Base-by-base conservation (phyloP, 92 coral and sea anemone species). In the Actinostola sp. region DNA sequence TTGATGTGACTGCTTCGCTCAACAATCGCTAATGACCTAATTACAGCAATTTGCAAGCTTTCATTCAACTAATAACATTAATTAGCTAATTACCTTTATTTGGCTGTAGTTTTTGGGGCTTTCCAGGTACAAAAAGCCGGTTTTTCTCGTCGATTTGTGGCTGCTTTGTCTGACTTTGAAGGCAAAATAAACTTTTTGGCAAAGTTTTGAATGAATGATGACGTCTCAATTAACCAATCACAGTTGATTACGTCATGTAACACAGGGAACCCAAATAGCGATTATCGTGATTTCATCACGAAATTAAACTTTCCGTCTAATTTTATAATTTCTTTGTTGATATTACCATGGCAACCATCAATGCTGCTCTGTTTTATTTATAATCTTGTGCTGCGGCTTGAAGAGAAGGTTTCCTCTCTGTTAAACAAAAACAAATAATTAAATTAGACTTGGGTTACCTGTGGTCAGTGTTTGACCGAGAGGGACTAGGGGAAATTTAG, bases 341-440 rank as follows among this genome's bases (percentile, higher is more conserved):
- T 57, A 27, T 27, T 29, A 9, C 63, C 63, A 57, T 57, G 63
- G 63, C 63, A 27, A 57, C 63, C 63, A 57, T 57, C 28, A 53
- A n/a, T 20, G 27, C 20, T 19, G 17, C 14, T 66, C 46, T 15
- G 36, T 25, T 25, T 32, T 36, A 28, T 12, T 52, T 68, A 68
- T 68, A 68, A 35, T 68, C 61, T 50, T 2, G 74, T 68, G 74
- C 74, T 68, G 49, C 74, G 74, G 21, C 28, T 23, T 19, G 74
- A 50, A 52, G 74, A 52, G 50, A 68, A 68, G 27, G 23, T 56
- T 29, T 68, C 74, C 26, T 68, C 74, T 68, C 57, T 50, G 63
- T 68, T 34, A 50, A 26, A 14, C 3, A 49, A 25, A 49, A 29
- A n/a, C n/a, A n/a, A n/a, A n/a, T n/a, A n/a, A n/a, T n/a, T n/a